Percentiles rank a stretch among this genome's conserved stretches.
phyloP scores from a whole-genome alignment of 2,797 vertebrate species.

The Sardinella longiceps region DNA sequence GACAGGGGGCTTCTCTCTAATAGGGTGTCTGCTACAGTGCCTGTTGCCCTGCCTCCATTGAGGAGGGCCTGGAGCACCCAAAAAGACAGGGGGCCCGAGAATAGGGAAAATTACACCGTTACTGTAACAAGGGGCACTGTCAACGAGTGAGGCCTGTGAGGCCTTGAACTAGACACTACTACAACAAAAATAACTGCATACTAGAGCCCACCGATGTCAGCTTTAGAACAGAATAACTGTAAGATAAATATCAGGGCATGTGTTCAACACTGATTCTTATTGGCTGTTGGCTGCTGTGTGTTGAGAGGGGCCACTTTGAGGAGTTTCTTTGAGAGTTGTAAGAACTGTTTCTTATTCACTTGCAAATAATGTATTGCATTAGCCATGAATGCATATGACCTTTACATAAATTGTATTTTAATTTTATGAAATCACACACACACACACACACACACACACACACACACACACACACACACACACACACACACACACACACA shows the following conservation, averaged over 20 bases:
- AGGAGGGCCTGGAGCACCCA: not conserved
- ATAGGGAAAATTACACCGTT: slow-evolving; percentile 2
- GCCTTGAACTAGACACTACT: not conserved
- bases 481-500: too few species aligned
- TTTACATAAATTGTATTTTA: too few species aligned
- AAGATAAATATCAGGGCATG: not conserved
- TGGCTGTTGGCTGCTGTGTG: not conserved
- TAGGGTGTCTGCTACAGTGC: slow-evolving; percentile 38
- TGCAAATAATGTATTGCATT: not conserved
- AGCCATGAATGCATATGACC: too few species aligned
- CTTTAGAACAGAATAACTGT: too few species aligned
- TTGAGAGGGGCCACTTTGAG: too few species aligned
- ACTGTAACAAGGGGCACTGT: not conserved
- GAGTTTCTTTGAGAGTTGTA: not conserved
- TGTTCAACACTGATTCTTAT: not conserved
- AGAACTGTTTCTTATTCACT: not conserved
- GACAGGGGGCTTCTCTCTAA: slow-evolving; percentile 39
- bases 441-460: too few species aligned
- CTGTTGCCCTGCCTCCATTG: slow-evolving; percentile 23
- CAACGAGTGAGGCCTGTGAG: not conserved
- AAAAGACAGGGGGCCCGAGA: not conserved
- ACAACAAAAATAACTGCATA: not conserved
- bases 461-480: too few species aligned
- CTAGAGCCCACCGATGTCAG: not conserved
- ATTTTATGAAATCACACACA: too few species aligned